Evolutionary conservation across 2,113 vertebrate genomes (phyloP), one percentile per base, ranked within the genome.

Genomic region (Macrotis lagotis): DNA sequence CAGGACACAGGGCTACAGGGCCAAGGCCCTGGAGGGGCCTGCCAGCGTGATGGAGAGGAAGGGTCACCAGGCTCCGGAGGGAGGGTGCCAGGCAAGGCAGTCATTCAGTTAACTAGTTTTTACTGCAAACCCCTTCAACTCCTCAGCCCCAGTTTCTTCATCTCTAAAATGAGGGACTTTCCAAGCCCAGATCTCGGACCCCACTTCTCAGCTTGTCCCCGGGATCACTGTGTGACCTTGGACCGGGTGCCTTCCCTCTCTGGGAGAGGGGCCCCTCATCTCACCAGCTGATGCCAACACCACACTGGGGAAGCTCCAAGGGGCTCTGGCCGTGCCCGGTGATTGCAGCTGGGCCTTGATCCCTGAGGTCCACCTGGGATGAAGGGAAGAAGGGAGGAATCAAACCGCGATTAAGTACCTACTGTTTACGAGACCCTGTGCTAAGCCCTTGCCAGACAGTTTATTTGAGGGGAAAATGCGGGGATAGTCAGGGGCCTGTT

Each of bases 341-440:
- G n/a, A n/a, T 88, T 51, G 92, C 48, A 93, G 37, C 92, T 53
- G 50, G 88, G n/a, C 83, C 66, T 93, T 95, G 50, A 31, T 3
- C 89, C 50, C 37, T 19, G 49, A 31, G 25, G 53, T 59, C 37
- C 48, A n/a, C 88, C 50, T 55, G 31, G 50, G 47, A 14, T 31
- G n/a, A 26, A 28, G 31, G 8, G 19, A 9, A 53, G 51, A 47
- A 94, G 22, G 50, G 25, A 37, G 10, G 19, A 16, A n/a, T 50
- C 5, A 50, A 51, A 48, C 44, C 92, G 31, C 91, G 48, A 26
- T 48, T 11, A 31, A 31, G 55, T 28, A 31, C 26, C 53, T 26
- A 9, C 53, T 55, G 52, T 19, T 19, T 25, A 25, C 8, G 1
- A 28, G 26, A 28, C 9, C 28, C 51, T 25, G 55, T 8, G 9